Conservation (phyloP, 2,797 vertebrate species). For the Paguma larvata region DNA sequence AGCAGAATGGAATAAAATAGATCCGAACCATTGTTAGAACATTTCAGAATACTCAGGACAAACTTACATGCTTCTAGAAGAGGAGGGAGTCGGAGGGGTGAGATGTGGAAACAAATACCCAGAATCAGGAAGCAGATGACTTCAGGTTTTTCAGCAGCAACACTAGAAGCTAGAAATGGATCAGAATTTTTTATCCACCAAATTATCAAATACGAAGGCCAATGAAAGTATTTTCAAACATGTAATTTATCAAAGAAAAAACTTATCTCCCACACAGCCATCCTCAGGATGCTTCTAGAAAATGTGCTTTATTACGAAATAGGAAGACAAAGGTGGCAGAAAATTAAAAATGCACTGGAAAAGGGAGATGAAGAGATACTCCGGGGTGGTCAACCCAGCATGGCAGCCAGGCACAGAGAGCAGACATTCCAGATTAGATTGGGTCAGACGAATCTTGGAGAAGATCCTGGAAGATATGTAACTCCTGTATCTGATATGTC, state of each 20-base stretch:
- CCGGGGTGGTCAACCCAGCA: not conserved
- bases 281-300: not conserved
- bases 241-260: not conserved
- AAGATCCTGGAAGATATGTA: not conserved
- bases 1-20: not conserved
- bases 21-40: not conserved
- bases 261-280: not conserved
- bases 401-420: not conserved
- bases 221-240: not conserved
- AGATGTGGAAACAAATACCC: not conserved
- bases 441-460: not conserved
- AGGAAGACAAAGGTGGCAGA: not conserved
- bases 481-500: not conserved
- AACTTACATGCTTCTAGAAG: not conserved
- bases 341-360: not conserved
- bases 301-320: not conserved
- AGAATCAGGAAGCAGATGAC: not conserved
- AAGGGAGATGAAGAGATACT: not conserved
- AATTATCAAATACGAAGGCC: not conserved
- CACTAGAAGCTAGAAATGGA: not conserved
- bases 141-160: not conserved
- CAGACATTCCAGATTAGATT: not conserved
- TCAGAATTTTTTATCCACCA: not conserved
- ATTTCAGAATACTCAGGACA: not conserved
- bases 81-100: too few relatives aligned